A percentile compares a stretch with the other conserved stretches of the same genome.
Conservation (phyloP, 2,113 vertebrate species). For the Bubo blakistoni region DNA sequence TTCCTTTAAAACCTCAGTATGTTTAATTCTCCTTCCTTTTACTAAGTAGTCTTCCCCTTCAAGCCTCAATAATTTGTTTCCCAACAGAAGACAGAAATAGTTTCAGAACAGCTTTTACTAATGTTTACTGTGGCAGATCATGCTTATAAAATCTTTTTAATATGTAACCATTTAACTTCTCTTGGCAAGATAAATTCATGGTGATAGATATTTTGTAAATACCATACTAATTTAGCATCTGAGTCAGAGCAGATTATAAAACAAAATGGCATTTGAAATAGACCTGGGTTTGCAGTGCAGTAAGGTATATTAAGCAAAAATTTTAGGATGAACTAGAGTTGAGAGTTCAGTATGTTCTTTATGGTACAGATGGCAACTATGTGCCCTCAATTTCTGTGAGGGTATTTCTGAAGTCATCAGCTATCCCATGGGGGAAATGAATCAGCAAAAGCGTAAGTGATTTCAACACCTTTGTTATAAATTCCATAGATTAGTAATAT, state of each 20-base stretch:
- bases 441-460: conserved; percentile 14
- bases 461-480: conserved; percentile 56
- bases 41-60: conserved; percentile 2
- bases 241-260: conserved; percentile 28
- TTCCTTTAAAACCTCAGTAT: conserved; percentile 15
- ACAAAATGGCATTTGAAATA: not conserved
- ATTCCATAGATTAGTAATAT: conserved; percentile 19
- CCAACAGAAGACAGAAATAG: conserved; percentile 20
- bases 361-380: not conserved
- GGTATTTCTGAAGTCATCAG: conserved; percentile 36
- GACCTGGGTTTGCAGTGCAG: not conserved
- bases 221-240: not conserved
- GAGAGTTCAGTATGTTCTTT: not conserved
- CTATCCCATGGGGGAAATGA: not conserved
- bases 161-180: conserved; percentile 67
- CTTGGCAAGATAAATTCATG: conserved; percentile 45
- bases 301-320: not conserved
- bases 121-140: conserved; percentile 45
- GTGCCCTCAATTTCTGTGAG: not conserved
- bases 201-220: conserved; percentile 59
- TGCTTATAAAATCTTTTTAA: conserved; percentile 68
- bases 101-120: conserved; percentile 18
- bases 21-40: conserved; percentile 24
- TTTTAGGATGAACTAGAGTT: not conserved
- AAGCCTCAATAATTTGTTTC: conserved; percentile 50